Evolutionary conservation across 2,888 invertebrate species (phyloP), one percentile per base, ranked within the genome.

Genomic region (Volucella inflata): DNA sequence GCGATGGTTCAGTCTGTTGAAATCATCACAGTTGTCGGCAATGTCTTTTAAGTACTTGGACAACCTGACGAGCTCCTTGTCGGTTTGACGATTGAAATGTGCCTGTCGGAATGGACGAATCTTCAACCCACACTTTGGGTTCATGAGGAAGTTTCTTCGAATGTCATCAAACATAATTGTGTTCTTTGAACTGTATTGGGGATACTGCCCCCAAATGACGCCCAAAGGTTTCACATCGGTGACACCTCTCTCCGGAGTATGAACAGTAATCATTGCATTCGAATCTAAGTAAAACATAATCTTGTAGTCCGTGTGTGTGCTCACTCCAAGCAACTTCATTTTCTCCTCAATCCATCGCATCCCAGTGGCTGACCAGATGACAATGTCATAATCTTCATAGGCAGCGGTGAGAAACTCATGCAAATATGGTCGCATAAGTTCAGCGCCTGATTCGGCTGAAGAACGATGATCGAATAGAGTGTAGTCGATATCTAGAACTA

Each of bases 271-370:
- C 98, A 99, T 99, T 0, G 98, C 98, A 83, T 96, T 92, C 71
- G 96, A 96, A 91, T 99, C 99, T 80, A 99, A 92, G 92, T 98
- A 96, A 92, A 98, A 98, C 91, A 96, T 95, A 78, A 99, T 96
- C 93, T 98, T 98, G 90, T 98, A 99, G 87, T 95, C 95, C 0
- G 95, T 93, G 91, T 98, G 95, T 2, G 94, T 94, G 0, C 96
- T 94, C 0, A 99, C 98, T 0, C 98, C 98, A 0, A 99, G 93
- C 55, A 98, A 93, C 81, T 96, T 95, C 98, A 99, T 98, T 92
- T 99, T 99, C 89, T 98, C 98, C 89, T 98, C 97, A 55, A 99
- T 98, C 98, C 98, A 99, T 90, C 97, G 98, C 98, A 99, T 98
- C 84, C 97, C 97, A 0, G 99, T 99, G 0, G 99, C 99, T 3